Evolutionary conservation across 2,888 invertebrate species (phyloP), one percentile per base, ranked within the genome.

Genomic region (Spodoptera exigua): DNA sequence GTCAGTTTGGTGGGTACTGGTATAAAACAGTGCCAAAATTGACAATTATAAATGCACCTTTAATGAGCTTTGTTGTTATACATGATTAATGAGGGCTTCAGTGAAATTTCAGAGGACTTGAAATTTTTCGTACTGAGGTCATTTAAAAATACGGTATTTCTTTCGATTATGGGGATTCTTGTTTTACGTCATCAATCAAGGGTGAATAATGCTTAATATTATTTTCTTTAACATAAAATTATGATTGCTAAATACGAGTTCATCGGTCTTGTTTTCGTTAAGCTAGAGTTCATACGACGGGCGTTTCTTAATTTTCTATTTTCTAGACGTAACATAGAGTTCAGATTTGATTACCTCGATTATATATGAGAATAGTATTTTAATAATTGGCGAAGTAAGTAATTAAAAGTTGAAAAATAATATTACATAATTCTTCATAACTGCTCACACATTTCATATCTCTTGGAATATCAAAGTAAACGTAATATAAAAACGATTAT

Each of bases 1-100:
- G 74, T 61, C 74, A 73, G 78, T 78, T 78, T 80, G 73, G 64
- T 72, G 63, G 51, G 63, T 68, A 63, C 65, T 68, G 70, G 59
- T 59, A 58, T 76, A 76, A 76, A 79, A 83, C 83, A 81, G 72
- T 83, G 82, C 85, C 86, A 80, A 91, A 89, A 89, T 86, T 89
- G 91, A 89, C 90, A 90, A 91, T 90, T 89, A 91, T 88, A 90
- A 91, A 92, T 91, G 88, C 85, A 87, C 80, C 85, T 84, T 86
- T 92, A 93, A 93, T 92, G 91, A 91, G 89, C 82, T 87, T 82
- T 81, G 87, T 89, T 89, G 88, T 89, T 87, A 85, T 84, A 83
- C 82, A 87, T 92, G 90, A 92, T 91, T 90, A 88, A 92, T 89
- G 89, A 84, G 79, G 61, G 61, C 77, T 74, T 74, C 79, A 79